Evolutionary conservation across 2,888 invertebrate species (phyloP).

Genomic region (Rugalucina vietnamica): DNA sequence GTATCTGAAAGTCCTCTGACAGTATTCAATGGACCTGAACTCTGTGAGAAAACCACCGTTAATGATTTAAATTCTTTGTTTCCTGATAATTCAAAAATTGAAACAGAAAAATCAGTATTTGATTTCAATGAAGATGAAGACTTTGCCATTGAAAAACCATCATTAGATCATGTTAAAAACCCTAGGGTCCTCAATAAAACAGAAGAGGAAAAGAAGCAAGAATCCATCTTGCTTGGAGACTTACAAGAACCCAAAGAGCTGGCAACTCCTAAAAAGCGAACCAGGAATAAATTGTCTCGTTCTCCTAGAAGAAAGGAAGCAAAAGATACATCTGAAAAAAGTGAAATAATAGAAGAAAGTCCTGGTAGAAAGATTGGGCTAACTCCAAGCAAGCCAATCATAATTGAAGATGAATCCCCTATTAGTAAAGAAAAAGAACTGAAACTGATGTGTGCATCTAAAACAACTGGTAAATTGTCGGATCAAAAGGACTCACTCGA

Average conservation of each 20-base stretch:
- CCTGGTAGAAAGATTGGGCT: background rate
- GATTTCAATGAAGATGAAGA: slow-evolving; percentile 7
- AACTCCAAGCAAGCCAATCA: background rate
- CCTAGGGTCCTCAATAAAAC: background rate
- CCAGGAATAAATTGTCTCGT: background rate
- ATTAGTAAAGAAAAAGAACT: no score
- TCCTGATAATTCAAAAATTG: background rate
- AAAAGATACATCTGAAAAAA: background rate
- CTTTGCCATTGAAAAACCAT: background rate
- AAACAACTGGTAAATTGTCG: no score
- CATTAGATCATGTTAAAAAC: background rate
- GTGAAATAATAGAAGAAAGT: background rate
- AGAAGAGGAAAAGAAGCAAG: background rate
- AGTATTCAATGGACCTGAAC: background rate
- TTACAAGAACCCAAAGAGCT: background rate
- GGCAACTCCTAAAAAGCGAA: background rate
- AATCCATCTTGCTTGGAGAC: background rate
- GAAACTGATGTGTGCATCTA: no score
- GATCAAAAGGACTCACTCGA: no score
- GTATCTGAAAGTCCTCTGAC: background rate
- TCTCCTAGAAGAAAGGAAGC: background rate
- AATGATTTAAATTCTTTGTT: background rate
- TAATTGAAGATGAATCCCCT: slow-evolving; percentile 6
- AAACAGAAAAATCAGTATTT: background rate
- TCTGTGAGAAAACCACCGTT: background rate